Evolutionary conservation across 2,888 invertebrate genomes (phyloP).

Genomic region (Acleris cristana): DNA sequence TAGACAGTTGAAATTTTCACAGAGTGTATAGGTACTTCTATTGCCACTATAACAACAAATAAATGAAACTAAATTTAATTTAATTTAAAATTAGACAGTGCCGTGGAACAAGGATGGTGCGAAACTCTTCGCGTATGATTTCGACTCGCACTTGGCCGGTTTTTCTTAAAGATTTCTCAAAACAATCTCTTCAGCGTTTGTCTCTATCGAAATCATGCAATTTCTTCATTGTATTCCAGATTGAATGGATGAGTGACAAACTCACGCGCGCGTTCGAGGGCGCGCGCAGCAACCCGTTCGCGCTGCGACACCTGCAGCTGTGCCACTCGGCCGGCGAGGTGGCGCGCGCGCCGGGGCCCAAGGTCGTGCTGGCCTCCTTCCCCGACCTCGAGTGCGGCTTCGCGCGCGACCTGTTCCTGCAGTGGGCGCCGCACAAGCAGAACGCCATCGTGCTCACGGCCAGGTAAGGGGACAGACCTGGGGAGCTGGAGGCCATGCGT

Average conservation of each 20-base stretch:
- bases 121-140: too few relatives aligned
- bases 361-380: constrained; percentile 96
- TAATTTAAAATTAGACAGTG: too few relatives aligned
- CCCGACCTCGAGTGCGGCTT: constrained; percentile 98
- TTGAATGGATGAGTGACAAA: constrained; percentile 99
- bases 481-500: too few relatives aligned
- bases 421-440: constrained; percentile 95
- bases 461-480: constrained; percentile 70
- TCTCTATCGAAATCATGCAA: not conserved
- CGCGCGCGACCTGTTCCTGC: constrained; percentile 95
- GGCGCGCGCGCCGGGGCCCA: constrained; percentile 87
- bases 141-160: too few relatives aligned
- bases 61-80: too few relatives aligned
- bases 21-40: too few relatives aligned
- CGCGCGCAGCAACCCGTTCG: constrained; percentile 97
- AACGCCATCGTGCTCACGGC: constrained; percentile 98
- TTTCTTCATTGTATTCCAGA: constrained; percentile 72
- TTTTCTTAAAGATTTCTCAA: too few relatives aligned
- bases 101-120: too few relatives aligned
- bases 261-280: constrained; percentile 96
- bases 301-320: constrained; percentile 95
- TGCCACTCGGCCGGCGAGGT: constrained; percentile 97
- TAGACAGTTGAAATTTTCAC: too few relatives aligned
- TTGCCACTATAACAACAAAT: too few relatives aligned
- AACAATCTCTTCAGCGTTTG: too few relatives aligned